phyloP scores from a whole-genome alignment of 1,140 invertebrate genomes.

The Pseudomyrmex cubaensis region DNA sequence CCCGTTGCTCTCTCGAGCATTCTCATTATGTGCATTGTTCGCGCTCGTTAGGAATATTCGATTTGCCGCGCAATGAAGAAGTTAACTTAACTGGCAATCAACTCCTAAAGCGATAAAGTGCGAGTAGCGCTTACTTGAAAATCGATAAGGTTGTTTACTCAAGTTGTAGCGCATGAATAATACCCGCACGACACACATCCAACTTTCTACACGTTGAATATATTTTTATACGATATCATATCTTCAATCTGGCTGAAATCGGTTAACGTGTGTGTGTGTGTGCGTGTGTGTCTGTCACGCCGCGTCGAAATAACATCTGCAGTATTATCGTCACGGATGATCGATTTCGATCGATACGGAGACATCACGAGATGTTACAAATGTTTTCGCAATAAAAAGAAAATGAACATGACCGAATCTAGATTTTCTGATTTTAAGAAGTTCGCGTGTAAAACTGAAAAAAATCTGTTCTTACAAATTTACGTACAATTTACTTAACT shows the following conservation, averaged over 20 bases:
- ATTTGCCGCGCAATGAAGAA: constrained; percentile 33
- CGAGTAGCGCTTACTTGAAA: constrained; percentile 19
- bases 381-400: constrained; percentile 12
- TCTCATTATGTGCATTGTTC: constrained; percentile 4
- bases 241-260: constrained; percentile 22
- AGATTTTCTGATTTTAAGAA: background rate
- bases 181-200: constrained; percentile 7
- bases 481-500: background rate
- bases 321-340: constrained; percentile 8
- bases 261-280: constrained; percentile 1
- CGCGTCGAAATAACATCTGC: constrained; percentile 20
- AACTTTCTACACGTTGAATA: constrained; percentile 27
- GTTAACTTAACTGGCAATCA: constrained; percentile 42
- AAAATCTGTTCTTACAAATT: constrained; percentile 9
- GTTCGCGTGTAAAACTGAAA: background rate
- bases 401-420: background rate
- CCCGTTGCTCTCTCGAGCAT: background rate
- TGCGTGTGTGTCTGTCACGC: background rate
- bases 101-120: constrained; percentile 35
- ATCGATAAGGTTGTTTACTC: constrained; percentile 58
- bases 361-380: background rate
- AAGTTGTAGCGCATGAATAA: constrained; percentile 48
- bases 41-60: constrained; percentile 13
- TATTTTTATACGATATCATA: constrained; percentile 23
- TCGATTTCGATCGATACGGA: constrained; percentile 1